Evolutionary conservation across 2,888 invertebrate species (phyloP).

Genomic region (Flabesymbios commensalis): DNA sequence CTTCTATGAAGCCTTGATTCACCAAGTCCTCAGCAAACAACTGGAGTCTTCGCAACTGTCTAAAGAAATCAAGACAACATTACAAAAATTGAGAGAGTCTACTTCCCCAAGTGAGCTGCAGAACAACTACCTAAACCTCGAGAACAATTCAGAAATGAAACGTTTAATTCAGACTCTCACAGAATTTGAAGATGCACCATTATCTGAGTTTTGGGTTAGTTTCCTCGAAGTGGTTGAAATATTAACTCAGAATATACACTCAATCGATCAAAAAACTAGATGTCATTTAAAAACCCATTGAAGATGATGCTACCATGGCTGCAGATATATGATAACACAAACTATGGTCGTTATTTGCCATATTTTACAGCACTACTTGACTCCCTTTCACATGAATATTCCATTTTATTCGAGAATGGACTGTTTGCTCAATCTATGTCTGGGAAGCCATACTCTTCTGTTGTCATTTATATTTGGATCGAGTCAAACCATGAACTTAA

Average conservation of each 20-base stretch:
- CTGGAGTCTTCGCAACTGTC: slow-evolving; percentile 1
- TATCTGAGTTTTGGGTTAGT: background rate
- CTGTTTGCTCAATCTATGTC: too few relatives aligned
- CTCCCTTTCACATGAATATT: background rate
- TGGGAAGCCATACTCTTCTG: too few relatives aligned
- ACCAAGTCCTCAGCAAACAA: background rate
- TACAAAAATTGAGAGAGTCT: background rate
- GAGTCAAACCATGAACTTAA: too few relatives aligned
- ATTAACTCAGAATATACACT: background rate
- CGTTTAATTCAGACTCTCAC: background rate
- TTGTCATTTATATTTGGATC: too few relatives aligned
- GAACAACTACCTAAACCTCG: background rate
- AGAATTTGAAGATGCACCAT: background rate
- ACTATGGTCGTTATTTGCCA: background rate
- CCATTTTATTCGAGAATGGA: too few relatives aligned
- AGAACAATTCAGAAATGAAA: background rate
- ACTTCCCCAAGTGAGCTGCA: background rate
- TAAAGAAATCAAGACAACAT: background rate
- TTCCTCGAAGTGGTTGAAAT: background rate
- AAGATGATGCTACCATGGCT: background rate
- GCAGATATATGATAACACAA: background rate
- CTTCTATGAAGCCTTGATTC: slow-evolving; percentile 3
- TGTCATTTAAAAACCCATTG: background rate
- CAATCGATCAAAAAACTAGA: background rate
- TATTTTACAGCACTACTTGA: background rate